Conservation (phyloP, 2,797 vertebrate genomes). For the Propithecus deckenii region DNA sequence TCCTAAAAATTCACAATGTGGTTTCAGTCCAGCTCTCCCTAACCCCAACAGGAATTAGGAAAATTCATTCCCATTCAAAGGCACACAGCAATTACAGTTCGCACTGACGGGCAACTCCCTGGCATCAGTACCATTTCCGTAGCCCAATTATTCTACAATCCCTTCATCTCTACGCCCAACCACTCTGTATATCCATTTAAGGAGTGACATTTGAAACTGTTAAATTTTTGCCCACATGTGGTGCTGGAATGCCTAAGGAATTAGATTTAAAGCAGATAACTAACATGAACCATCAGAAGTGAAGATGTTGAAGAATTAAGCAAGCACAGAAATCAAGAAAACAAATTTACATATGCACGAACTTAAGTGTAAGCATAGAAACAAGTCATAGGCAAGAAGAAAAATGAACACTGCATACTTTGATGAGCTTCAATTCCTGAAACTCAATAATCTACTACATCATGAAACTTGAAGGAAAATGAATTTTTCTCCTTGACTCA, state of each 20-base stretch:
- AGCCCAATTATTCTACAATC: background rate
- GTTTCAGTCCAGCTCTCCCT: background rate
- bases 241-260: background rate
- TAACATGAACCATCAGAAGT: background rate
- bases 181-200: background rate
- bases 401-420: background rate
- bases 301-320: conserved; percentile 26
- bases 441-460: background rate
- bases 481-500: conserved; percentile 48
- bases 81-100: background rate
- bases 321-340: background rate
- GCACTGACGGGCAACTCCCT: background rate
- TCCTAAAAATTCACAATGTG: background rate
- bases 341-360: background rate
- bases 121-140: background rate
- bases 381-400: background rate
- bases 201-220: background rate
- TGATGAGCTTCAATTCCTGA: background rate
- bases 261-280: background rate
- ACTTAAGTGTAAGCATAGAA: background rate
- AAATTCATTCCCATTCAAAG: background rate
- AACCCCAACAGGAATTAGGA: background rate
- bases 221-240: background rate
- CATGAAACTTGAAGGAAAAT: conserved; percentile 28
- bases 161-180: background rate